These are phyloP conservation scores for Patella vulgata DNA, from an alignment of 1,140 invertebrate genomes.

Conservation along the genomic window DNA sequence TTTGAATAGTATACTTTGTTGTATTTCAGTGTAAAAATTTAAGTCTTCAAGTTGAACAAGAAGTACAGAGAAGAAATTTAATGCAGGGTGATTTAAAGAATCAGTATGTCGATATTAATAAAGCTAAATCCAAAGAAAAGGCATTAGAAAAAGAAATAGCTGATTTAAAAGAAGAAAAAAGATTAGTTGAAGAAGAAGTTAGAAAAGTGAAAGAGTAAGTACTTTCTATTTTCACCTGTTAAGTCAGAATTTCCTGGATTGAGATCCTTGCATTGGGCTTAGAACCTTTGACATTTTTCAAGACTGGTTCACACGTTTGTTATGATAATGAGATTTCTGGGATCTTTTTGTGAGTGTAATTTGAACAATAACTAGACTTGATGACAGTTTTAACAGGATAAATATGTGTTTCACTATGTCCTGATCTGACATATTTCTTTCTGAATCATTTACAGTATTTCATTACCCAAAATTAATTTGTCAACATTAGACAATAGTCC, in stretches of 20 bases:
- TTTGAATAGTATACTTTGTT: too few relatives aligned
- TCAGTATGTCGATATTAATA: slow-evolving; percentile 77
- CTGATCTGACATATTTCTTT: too few relatives aligned
- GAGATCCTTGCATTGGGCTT: neutral
- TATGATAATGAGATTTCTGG: too few relatives aligned
- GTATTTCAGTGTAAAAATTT: slow-evolving; percentile 75
- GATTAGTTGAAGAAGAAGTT: slow-evolving; percentile 82
- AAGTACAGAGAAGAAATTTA: slow-evolving; percentile 81
- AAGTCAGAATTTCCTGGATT: neutral
- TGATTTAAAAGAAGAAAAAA: slow-evolving; percentile 77
- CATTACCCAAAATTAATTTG: too few relatives aligned
- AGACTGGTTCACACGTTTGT: too few relatives aligned
- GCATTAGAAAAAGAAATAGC: slow-evolving; percentile 77
- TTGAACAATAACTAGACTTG: too few relatives aligned
- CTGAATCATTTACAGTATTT: too few relatives aligned
- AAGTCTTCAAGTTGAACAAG: slow-evolving; percentile 87
- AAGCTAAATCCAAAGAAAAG: slow-evolving; percentile 79
- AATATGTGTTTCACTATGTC: too few relatives aligned
- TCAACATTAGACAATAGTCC: too few relatives aligned
- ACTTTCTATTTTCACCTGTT: neutral
- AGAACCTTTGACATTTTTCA: too few relatives aligned
- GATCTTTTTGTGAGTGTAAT: too few relatives aligned
- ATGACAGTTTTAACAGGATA: too few relatives aligned
- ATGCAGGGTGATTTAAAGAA: slow-evolving; percentile 78
- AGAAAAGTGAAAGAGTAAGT: slow-evolving; percentile 78